Evolutionary conservation across 1,140 invertebrate species (phyloP), one percentile per base, ranked within the genome.

Genomic region (Bombus polaris): DNA sequence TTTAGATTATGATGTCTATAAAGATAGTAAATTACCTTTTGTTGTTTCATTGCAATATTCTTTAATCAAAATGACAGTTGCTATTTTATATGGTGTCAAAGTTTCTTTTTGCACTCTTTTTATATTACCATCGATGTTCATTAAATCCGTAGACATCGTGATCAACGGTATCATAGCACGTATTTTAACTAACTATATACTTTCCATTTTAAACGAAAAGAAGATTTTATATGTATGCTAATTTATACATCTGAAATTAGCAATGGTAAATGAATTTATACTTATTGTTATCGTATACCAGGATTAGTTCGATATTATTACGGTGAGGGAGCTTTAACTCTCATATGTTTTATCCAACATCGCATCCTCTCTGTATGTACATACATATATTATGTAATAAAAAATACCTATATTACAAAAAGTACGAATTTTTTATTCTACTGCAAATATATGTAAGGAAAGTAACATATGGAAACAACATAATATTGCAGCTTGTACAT

Each of bases 31-130:
- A 68, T 81, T 92, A 96, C 96, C 94, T 94, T 95, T 95, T 65
- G 91, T 92, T 77, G 93, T 94, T 81, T 95, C 93, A 87, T 94
- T 92, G 71, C 95, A 96, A 92, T 95, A 96, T 82, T 96, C 95
- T 88, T 95, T 95, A 75, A 96, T 96, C 81, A 96, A 93, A 71
- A 96, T 92, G 25, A 96, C 94, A 59, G 96, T 94, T 32, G 95
- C 94, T 85, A 96, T 92, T 94, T 96, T 96, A 75, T 96, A 96
- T 37, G 96, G 96, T 1, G 96, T 96, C 73, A 96, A 89, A 81
- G 93, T 94, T 91, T 96, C 96, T 32, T 88, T 94, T 73, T 94
- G 93, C 66, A 89, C 85, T 82, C 91, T 94, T 59, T 92, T 94
- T 37, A 90, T 75, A 66, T 90, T 92, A 15, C 94, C 94, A 84